These are phyloP conservation scores for Monochamus saltuarius DNA, from an alignment of 1,140 invertebrate species.

Conservation along the genomic window DNA sequence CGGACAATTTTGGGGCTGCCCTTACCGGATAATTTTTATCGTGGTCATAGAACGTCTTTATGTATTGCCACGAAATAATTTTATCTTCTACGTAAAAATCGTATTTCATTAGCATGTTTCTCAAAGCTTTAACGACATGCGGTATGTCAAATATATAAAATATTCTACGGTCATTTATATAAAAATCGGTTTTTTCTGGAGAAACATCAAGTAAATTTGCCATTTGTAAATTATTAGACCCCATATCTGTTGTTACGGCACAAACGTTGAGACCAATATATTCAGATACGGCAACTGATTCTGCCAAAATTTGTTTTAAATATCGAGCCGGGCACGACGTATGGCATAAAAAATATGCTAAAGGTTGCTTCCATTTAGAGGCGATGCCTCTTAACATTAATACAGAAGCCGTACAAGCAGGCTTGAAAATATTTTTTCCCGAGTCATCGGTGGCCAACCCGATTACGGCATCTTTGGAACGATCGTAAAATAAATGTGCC, in stretches of 20 bases:
- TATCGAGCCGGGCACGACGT: slow-evolving; percentile 6
- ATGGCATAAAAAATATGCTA: slow-evolving; percentile 18
- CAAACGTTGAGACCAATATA: slow-evolving; percentile 10
- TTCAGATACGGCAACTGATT: background rate
- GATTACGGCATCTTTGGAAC: background rate
- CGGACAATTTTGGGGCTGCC: too few relatives aligned
- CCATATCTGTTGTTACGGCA: slow-evolving; percentile 12
- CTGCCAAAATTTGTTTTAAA: slow-evolving; percentile 3
- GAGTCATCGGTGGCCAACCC: background rate
- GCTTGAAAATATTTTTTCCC: background rate
- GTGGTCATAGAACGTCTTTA: too few relatives aligned
- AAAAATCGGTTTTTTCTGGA: slow-evolving; percentile 8
- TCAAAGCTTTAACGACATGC: background rate
- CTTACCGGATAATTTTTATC: too few relatives aligned
- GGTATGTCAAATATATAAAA: slow-evolving; percentile 7
- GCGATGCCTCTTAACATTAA: slow-evolving; percentile 12
- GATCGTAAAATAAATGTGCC: background rate
- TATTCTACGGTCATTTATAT: slow-evolving; percentile 3
- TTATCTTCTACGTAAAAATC: too few relatives aligned
- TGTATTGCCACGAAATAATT: too few relatives aligned
- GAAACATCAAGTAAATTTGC: background rate
- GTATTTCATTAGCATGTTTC: too few relatives aligned
- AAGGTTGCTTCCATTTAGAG: slow-evolving; percentile 17
- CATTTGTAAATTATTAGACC: slow-evolving; percentile 19
- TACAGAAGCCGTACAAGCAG: background rate